Evolutionary conservation across 1,140 invertebrate genomes (phyloP).

Genomic region (Temnothorax longispinosus): DNA sequence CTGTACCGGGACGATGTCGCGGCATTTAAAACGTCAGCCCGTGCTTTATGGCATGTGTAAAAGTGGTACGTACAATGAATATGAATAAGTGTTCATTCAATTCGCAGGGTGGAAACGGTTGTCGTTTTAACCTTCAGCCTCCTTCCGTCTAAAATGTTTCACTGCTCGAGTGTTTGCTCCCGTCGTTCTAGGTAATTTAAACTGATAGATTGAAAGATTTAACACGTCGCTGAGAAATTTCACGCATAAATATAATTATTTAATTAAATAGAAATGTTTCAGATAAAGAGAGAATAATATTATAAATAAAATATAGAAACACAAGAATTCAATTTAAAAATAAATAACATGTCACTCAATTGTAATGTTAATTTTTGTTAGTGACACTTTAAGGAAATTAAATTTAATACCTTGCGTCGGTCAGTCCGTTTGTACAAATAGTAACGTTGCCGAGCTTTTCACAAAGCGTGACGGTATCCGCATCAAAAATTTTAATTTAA

Average conservation of each 20-base stretch:
- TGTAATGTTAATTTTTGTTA: neutral
- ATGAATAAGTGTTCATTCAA: conserved; percentile 68
- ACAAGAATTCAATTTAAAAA: neutral
- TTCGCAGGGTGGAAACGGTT: neutral
- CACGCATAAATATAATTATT: neutral
- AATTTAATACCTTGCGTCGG: conserved; percentile 1
- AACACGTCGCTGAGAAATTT: neutral
- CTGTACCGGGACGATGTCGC: neutral
- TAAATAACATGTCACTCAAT: neutral
- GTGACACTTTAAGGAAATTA: conserved; percentile 12
- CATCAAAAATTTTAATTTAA: conserved; percentile 51
- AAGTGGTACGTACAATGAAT: conserved; percentile 60
- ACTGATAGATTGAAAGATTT: neutral
- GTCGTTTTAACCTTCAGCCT: conserved; percentile 12
- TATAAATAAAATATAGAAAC: neutral
- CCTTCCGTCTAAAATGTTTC: neutral
- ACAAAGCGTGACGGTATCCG: neutral
- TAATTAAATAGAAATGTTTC: neutral
- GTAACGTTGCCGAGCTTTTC: neutral
- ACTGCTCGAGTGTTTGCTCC: too few species aligned
- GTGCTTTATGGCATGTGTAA: conserved; percentile 64
- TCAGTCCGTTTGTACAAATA: neutral
- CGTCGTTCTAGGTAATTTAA: neutral
- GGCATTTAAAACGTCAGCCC: conserved; percentile 34
- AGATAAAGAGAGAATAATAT: neutral